Evolutionary conservation across 2,888 invertebrate genomes (phyloP), one percentile per base, ranked within the genome.

Genomic region (Andrena trimmerana): DNA sequence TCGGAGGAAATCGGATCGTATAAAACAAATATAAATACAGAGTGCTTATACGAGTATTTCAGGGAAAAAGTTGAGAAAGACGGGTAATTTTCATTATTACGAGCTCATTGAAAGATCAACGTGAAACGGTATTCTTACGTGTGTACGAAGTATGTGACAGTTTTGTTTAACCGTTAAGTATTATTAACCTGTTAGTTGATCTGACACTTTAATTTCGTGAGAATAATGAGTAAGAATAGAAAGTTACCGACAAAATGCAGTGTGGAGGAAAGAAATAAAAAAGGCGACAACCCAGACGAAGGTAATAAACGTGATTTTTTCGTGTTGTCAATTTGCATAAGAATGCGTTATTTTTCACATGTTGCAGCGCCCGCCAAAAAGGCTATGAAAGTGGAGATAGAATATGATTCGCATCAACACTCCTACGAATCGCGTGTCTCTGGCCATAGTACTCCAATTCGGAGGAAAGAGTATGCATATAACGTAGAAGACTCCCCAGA

Each of bases 401-500:
- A 36, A 65, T 69, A 70, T 67, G 68, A 36, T 42, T 78, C 74
- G 33, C 66, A 68, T 6, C 67, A 76, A 42, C 42, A 16, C 24
- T 52, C 48, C 8, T 42, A 54, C 1, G 78, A 82, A 2, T 10
- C 24, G 2, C 20, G 36, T 16, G 3, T 66, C 7, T 67, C 75
- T 52, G 76, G 78, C 27, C 86, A 89, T 33, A 89, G 89, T 31
- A 91, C 91, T 2, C 92, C 91, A 0, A 75, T 88, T 33, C 62
- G 50, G 5, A 86, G 77, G 6, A 83, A 70, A 16, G 75, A 69
- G 6, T 42, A 63, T 50, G 1, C 13, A 0, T 57, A 59, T 5
- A 13, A 71, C 8, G 0, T 52, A 1, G 88, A 87, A 60, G 82
- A 86, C 1, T 86, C 90, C 5, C 79, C 86, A 4, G 83, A 89